Base-by-base conservation (phyloP, 1,140 invertebrate genomes). In the Neomicropteryx cornuta region DNA sequence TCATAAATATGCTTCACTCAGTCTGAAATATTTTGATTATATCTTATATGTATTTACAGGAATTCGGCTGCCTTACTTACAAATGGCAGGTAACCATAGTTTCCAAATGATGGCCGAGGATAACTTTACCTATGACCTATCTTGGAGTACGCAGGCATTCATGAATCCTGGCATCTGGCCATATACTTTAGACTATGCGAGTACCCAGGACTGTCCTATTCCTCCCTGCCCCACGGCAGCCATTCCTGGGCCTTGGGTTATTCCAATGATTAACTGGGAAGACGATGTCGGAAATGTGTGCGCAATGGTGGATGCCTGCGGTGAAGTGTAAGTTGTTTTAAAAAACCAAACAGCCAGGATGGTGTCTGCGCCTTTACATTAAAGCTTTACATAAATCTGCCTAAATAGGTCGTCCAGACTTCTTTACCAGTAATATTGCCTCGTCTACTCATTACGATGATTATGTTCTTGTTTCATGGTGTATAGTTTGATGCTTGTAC, bases 291-390 rank as follows among this genome's bases (percentile, higher is more conserved):
- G 60, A 5, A 45, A 47, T 14, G 51, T 62, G 2, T 81, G 79
- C 50, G 60, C 73, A 13, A 79, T 79, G 73, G 70, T 72, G 1
- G 77, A 81, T 48, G 55, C 66, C 6, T 82, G 79, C 42, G 54
- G 62, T 6, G 57, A 50, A 41, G 54, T 63, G 68, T 71, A 50
- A 66, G 60, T 60, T 45, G 14, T 8, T 55, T 49, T 41, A 37
- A 47, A 17, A 41, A 49, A 13, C 51, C 55, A 37, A 55, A 57
- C 48, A 43, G 44, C 31, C 40, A 28, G 23, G 49, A 53, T 46
- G 39, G 39, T 37, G 44, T 48, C 10, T 48, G 45, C 19, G 24
- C 35, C 21, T 35, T 27, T 18, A 17, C 24, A 24, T 38, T 16
- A 17, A 40, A 23, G 29, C 27, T 23, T 39, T 33, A 18, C 19